Evolutionary conservation across 2,888 invertebrate genomes (phyloP).

Genomic region (Antheraea assamensis): DNA sequence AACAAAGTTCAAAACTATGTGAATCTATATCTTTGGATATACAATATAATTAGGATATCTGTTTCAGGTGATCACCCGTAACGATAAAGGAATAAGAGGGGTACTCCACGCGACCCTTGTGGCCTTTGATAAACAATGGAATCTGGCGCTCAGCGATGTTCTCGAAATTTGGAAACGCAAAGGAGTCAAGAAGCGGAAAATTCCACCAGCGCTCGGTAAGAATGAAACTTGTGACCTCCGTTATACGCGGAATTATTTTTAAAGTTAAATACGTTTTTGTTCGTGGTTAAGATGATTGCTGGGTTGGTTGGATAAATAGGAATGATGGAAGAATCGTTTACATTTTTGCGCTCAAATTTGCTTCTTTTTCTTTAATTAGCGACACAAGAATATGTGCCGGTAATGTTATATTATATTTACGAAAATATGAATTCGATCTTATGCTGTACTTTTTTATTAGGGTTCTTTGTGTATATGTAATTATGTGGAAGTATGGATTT

Average conservation of each 20-base stretch:
- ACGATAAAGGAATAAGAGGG: slow-evolving; percentile 87
- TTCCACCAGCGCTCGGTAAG: slow-evolving; percentile 83
- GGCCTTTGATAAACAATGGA: slow-evolving; percentile 97
- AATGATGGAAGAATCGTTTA: neutral
- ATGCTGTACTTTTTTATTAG: no score
- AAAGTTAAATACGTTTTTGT: neutral
- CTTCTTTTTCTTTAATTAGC: neutral
- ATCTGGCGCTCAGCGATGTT: slow-evolving; percentile 92
- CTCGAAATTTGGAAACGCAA: slow-evolving; percentile 90
- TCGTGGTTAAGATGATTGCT: neutral
- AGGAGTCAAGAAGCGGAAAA: slow-evolving; percentile 79
- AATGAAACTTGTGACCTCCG: neutral
- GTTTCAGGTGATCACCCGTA: slow-evolving; percentile 87
- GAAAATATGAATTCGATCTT: no score
- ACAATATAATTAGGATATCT: slow-evolving; percentile 18
- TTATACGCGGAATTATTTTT: neutral
- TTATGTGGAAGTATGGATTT: no score
- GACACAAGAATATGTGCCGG: neutral
- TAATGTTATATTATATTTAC: no score
- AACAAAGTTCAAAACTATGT: no score
- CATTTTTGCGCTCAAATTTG: neutral
- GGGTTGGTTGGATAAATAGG: neutral
- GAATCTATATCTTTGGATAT: neutral
- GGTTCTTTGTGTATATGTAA: no score
- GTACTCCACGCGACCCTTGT: slow-evolving; percentile 89